A percentile compares a stretch with the other conserved stretches of the same genome.
phyloP scores from a whole-genome alignment of 2,888 invertebrate species.

The Drosophila ochracea region DNA sequence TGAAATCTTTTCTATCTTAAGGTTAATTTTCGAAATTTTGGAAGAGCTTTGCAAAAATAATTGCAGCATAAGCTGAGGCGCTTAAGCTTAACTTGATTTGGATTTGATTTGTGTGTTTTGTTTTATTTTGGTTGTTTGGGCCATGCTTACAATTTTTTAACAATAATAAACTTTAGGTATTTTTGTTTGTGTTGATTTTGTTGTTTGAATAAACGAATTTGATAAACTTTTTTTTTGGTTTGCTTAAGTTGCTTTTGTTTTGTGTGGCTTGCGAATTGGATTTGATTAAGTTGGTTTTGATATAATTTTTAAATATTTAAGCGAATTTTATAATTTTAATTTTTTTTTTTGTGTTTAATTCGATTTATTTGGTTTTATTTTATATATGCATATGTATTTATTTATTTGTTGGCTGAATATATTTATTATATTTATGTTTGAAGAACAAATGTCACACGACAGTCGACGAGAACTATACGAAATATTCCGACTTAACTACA shows the following conservation, averaged over 20 bases:
- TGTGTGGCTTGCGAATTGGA: constrained; percentile 62
- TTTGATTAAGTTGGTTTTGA: constrained; percentile 68
- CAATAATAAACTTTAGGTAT: constrained; percentile 69
- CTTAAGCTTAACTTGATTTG: constrained; percentile 3
- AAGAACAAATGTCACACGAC: constrained; percentile 80
- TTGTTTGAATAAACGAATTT: constrained; percentile 55
- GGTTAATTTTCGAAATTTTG: neutral
- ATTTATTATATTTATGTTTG: constrained; percentile 69
- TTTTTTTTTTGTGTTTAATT: constrained; percentile 19
- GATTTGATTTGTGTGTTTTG: neutral
- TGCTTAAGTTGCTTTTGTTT: constrained; percentile 49
- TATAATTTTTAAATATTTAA: constrained; percentile 60
- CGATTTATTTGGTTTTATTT: constrained; percentile 21
- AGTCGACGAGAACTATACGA: constrained; percentile 83
- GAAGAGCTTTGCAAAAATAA: constrained; percentile 3
- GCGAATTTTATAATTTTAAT: constrained; percentile 62
- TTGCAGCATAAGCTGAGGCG: constrained; percentile 25
- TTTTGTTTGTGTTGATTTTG: constrained; percentile 36
- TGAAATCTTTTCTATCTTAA: constrained; percentile 1
- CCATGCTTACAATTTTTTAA: constrained; percentile 70
- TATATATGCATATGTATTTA: constrained; percentile 42
- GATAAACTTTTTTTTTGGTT: constrained; percentile 55
- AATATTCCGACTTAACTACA: constrained; percentile 86
- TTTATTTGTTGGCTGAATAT: constrained; percentile 52
- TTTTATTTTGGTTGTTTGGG: constrained; percentile 10